These are phyloP conservation scores for Chironomus tentans DNA, from an alignment of 2,888 invertebrate species.

Conservation along the genomic window DNA sequence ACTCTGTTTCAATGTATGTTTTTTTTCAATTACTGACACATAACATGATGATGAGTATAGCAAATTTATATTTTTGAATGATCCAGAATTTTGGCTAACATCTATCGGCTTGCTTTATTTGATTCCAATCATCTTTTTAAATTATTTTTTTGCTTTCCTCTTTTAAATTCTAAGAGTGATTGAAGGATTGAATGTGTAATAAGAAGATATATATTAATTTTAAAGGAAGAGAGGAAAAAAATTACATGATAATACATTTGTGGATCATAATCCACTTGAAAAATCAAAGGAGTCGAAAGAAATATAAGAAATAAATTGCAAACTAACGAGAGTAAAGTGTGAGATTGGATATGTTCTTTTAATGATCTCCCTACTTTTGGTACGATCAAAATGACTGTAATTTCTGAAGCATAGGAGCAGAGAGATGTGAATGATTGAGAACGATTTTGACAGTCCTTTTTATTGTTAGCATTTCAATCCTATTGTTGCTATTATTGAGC, in stretches of 20 bases:
- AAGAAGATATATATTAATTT: neutral
- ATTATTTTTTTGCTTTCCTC: neutral
- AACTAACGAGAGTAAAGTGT: constrained; percentile 15
- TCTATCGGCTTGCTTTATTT: neutral
- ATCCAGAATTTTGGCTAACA: constrained; percentile 4
- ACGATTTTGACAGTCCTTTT: neutral
- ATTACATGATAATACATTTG: constrained; percentile 15
- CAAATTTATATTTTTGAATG: neutral
- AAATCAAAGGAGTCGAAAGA: neutral
- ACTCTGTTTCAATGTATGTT: too few species aligned
- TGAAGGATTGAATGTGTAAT: neutral
- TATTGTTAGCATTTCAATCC: neutral
- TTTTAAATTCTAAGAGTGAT: neutral
- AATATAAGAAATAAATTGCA: constrained; percentile 22
- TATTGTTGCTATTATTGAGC: neutral
- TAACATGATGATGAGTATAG: neutral
- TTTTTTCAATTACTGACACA: neutral
- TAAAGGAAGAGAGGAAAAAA: neutral
- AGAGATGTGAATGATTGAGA: neutral
- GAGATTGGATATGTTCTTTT: constrained; percentile 9
- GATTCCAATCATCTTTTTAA: neutral
- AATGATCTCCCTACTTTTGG: constrained; percentile 1
- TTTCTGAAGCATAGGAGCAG: neutral
- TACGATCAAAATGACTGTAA: neutral
- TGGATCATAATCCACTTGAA: constrained; percentile 24